Base-by-base conservation (phyloP, 1,140 invertebrate genomes). In the Telenomus remus region DNA sequence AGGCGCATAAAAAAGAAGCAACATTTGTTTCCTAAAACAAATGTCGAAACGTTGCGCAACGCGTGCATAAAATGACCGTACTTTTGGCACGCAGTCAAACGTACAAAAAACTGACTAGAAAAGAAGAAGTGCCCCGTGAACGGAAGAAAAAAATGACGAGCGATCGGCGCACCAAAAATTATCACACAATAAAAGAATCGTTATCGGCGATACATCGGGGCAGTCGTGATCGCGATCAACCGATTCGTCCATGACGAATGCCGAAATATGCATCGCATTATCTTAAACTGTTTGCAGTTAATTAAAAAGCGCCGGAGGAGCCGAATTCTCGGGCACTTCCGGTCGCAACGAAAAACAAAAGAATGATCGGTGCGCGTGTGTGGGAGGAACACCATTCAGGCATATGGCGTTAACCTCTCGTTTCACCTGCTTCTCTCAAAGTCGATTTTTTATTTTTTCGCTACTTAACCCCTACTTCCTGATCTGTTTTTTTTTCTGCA, bases 301-400 rank as follows among this genome's bases (percentile, higher is more conserved):
- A 79, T 71, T 77, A 74, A 79, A 79, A 77, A 74, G 74, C 48
- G 66, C 57, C 68, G 46, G 53, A 70, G 55, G 64, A 68, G 39
- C 56, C 69, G 55, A 76, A 76, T 73, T 76, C 78, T 76, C 56
- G 50, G 33, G 70, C 80, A 79, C 80, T 81, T 79, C 80, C 76
- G 76, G 68, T 80, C 66, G 77, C 68, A 64, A 54, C 68, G 66
- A 75, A 77, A 76, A 61, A 75, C 60, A 79, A 78, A 76, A 78
- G 71, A 75, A 69, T 59, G 64, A 76, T 74, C 72, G 78, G 79
- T 79, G 73, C 65, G 74, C 74, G 69, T 79, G 79, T 79, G 84
- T 84, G 82, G 84, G 82, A 85, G 85, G 84, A 81, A 80, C 79
- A 79, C 82, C 84, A 85, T 85, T 84, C 78, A 78, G 82, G 82